These are phyloP conservation scores for Ceyx melanurus DNA, from an alignment of 2,113 vertebrate species.

Conservation along the genomic window DNA sequence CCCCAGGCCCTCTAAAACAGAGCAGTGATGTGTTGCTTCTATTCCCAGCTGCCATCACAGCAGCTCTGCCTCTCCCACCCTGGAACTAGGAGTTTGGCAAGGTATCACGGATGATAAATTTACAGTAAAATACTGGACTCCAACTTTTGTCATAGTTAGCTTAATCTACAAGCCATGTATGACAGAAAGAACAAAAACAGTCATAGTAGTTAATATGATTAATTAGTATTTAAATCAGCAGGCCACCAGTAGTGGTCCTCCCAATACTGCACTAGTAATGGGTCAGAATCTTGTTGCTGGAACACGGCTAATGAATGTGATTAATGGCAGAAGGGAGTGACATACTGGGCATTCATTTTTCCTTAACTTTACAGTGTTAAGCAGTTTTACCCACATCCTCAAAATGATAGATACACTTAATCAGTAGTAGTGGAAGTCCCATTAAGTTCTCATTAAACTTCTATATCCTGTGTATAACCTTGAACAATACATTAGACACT, in stretches of 20 bases:
- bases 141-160: not conserved
- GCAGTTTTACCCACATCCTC: slow-evolving; percentile 38
- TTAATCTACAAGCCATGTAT: slow-evolving; percentile 23
- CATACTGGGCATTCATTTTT: slow-evolving; percentile 47
- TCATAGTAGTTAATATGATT: slow-evolving; percentile 45
- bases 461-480: slow-evolving; percentile 73
- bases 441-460: slow-evolving; percentile 79
- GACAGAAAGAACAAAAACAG: slow-evolving; percentile 52
- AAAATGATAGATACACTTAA: slow-evolving; percentile 76
- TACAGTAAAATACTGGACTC: not conserved
- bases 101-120: not conserved
- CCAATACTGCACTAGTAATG: slow-evolving; percentile 24
- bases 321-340: slow-evolving; percentile 67
- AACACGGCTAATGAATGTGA: slow-evolving; percentile 45
- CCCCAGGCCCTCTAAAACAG: not conserved
- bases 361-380: slow-evolving; percentile 42
- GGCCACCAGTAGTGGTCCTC: slow-evolving; percentile 18
- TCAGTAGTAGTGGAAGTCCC: slow-evolving; percentile 70
- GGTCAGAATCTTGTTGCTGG: slow-evolving; percentile 55
- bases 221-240: slow-evolving; percentile 55
- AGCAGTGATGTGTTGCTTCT: accelerated
- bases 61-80: not conserved
- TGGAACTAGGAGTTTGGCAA: not conserved
- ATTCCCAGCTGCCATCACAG: not conserved
- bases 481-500: slow-evolving; percentile 71